A percentile compares a stretch with the other conserved stretches of the same genome.
These are phyloP conservation scores for Neostethus bicornis DNA, from an alignment of 2,797 vertebrate species.

Conservation along the genomic window DNA sequence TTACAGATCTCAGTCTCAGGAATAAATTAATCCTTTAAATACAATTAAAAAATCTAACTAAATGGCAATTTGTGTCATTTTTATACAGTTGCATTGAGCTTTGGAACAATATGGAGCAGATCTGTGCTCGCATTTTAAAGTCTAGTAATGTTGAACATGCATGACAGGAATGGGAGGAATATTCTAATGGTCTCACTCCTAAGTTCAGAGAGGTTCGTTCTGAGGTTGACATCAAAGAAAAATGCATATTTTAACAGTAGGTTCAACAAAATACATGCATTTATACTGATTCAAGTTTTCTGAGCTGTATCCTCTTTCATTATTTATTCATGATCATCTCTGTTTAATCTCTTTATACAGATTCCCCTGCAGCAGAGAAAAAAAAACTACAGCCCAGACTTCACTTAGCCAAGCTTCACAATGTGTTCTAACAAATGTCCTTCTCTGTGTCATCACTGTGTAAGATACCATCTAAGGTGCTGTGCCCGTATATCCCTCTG, in stretches of 20 bases:
- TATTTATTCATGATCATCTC: conserved; percentile 70
- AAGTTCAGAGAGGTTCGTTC: conserved; percentile 42
- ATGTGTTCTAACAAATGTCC: conserved; percentile 38
- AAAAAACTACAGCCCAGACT: conserved; percentile 31
- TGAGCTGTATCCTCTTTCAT: conserved; percentile 59
- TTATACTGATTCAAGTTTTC: conserved; percentile 66
- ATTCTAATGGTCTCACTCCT: conserved; percentile 23
- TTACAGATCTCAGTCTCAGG: conserved; percentile 47
- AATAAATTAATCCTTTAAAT: too few species aligned
- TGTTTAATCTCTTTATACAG: conserved; percentile 64
- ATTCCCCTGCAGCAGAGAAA: conserved; percentile 41
- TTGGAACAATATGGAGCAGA: neutral
- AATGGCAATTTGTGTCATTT: conserved; percentile 11
- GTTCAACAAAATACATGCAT: conserved; percentile 56
- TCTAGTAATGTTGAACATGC: conserved; percentile 15
- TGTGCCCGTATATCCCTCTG: conserved; percentile 18
- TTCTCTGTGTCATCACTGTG: conserved; percentile 46
- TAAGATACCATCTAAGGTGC: conserved; percentile 33
- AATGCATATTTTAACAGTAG: conserved; percentile 70
- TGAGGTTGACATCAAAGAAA: conserved; percentile 46
- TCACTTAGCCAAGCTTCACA: conserved; percentile 41
- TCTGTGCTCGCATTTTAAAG: conserved; percentile 15
- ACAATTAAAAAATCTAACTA: too few species aligned
- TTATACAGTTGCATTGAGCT: neutral
- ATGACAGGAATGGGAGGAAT: conserved; percentile 1